phyloP scores from a whole-genome alignment of 1,140 invertebrate species.

The Hyles vespertilio region DNA sequence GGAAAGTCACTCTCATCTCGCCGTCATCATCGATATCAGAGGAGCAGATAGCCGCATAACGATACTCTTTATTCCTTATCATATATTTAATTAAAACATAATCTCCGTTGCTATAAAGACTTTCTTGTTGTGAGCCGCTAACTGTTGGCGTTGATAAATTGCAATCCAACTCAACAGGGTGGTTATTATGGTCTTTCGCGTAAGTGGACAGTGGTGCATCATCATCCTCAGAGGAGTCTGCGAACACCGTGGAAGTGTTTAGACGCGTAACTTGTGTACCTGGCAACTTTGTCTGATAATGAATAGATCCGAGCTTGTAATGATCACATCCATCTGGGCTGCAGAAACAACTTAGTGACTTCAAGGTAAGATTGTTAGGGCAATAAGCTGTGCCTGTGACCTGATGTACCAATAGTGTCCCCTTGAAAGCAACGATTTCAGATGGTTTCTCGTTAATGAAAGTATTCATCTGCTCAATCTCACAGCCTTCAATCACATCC shows the following conservation, averaged over 20 bases:
- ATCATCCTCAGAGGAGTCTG: slow-evolving; percentile 19
- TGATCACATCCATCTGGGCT: slow-evolving; percentile 13
- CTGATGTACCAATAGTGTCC: slow-evolving; percentile 21
- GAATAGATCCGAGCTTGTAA: slow-evolving; percentile 20
- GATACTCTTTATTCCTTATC: slow-evolving; percentile 20
- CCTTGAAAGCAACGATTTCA: slow-evolving; percentile 27
- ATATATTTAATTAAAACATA: slow-evolving; percentile 25
- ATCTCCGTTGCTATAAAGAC: slow-evolving; percentile 20
- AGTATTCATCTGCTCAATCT: slow-evolving; percentile 24
- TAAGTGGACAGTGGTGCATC: slow-evolving; percentile 20
- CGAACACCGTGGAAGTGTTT: slow-evolving; percentile 18
- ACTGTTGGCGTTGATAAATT: too few species aligned
- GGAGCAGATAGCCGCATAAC: slow-evolving; percentile 17
- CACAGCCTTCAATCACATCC: slow-evolving; percentile 21
- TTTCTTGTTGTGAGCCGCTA: slow-evolving; percentile 7
- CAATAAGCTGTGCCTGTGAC: slow-evolving; percentile 17
- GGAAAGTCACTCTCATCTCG: too few species aligned
- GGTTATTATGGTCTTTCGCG: slow-evolving; percentile 11
- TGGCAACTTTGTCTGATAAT: slow-evolving; percentile 15
- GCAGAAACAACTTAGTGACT: slow-evolving; percentile 17
- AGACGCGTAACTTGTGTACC: slow-evolving; percentile 16
- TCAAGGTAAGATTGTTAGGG: slow-evolving; percentile 18
- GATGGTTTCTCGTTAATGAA: slow-evolving; percentile 17
- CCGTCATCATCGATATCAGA: neutral
- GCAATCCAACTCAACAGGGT: slow-evolving; percentile 11